A percentile compares a stretch with the other conserved stretches of the same genome.
Evolutionary conservation across 2,797 vertebrate genomes (phyloP).

Genomic region (Catostomus latipinnis): DNA sequence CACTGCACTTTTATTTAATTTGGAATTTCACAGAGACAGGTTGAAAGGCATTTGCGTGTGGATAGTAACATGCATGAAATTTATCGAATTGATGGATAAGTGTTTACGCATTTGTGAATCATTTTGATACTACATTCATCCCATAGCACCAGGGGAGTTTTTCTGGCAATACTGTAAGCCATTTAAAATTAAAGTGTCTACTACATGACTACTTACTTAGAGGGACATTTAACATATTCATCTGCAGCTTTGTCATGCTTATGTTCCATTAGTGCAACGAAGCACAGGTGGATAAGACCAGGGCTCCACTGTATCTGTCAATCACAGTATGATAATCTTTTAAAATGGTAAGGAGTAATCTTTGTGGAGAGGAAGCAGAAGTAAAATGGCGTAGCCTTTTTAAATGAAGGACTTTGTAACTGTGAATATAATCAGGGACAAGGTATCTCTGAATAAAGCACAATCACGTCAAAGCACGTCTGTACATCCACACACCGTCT

Average conservation of each 20-base stretch:
- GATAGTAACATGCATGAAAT: too few relatives aligned
- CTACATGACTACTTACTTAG: background rate
- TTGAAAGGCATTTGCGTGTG: too few relatives aligned
- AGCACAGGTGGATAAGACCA: slow-evolving; percentile 16
- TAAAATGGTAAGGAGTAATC: slow-evolving; percentile 30
- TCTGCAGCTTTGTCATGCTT: slow-evolving; percentile 1
- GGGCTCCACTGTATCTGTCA: slow-evolving; percentile 37
- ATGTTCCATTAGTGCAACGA: background rate
- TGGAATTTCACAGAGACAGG: too few relatives aligned
- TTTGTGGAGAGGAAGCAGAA: slow-evolving; percentile 16
- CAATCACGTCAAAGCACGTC: slow-evolving; percentile 40
- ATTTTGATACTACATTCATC: too few relatives aligned
- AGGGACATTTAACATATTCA: slow-evolving; percentile 6
- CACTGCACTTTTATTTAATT: too few relatives aligned
- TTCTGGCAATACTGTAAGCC: background rate
- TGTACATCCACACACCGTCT: background rate
- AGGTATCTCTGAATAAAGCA: slow-evolving; percentile 51
- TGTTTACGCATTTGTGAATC: too few relatives aligned
- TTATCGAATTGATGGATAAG: too few relatives aligned
- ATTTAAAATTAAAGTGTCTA: background rate
- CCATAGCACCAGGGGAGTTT: background rate
- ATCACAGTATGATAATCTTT: slow-evolving; percentile 50
- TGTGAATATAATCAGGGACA: slow-evolving; percentile 49
- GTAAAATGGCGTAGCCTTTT: slow-evolving; percentile 34
- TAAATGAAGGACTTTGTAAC: slow-evolving; percentile 53